These are phyloP conservation scores for Loris lydekkerianus DNA, from an alignment of 2,797 vertebrate genomes.

Conservation along the genomic window DNA sequence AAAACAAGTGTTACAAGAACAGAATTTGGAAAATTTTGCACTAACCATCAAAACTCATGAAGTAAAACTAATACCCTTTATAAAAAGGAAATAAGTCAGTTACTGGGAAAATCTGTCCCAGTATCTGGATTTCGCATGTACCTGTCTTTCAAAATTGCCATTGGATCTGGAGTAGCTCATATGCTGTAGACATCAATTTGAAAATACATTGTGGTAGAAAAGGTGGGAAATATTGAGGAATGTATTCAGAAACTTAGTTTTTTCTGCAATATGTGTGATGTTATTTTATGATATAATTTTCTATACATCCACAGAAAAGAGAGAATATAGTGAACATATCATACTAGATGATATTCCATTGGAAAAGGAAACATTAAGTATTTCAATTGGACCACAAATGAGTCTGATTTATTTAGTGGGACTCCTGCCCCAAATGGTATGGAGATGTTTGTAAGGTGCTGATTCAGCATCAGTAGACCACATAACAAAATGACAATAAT, in stretches of 20 bases:
- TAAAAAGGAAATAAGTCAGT: conserved; percentile 25
- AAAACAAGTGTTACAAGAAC: conserved; percentile 21
- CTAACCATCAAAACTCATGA: conserved; percentile 29
- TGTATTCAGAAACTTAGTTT: conserved; percentile 11
- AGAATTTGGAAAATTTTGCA: conserved; percentile 55
- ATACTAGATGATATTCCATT: conserved; percentile 45
- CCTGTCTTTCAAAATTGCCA: background rate
- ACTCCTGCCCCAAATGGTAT: background rate
- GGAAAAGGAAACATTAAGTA: conserved; percentile 33
- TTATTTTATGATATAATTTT: conserved; percentile 59
- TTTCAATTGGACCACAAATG: conserved; percentile 49
- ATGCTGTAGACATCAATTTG: conserved; percentile 12
- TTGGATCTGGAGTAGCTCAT: background rate
- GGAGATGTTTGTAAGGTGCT: background rate
- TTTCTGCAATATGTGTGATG: background rate
- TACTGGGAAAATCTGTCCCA: conserved; percentile 38
- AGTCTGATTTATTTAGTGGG: conserved; percentile 32
- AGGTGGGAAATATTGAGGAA: background rate
- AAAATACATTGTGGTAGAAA: background rate
- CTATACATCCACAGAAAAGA: background rate
- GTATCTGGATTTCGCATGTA: conserved; percentile 49
- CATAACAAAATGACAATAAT: background rate
- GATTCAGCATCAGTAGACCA: background rate
- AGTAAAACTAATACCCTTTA: conserved; percentile 44
- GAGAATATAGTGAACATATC: background rate